Evolutionary conservation across 2,113 vertebrate species (phyloP).

Genomic region (Perognathus longimembris): DNA sequence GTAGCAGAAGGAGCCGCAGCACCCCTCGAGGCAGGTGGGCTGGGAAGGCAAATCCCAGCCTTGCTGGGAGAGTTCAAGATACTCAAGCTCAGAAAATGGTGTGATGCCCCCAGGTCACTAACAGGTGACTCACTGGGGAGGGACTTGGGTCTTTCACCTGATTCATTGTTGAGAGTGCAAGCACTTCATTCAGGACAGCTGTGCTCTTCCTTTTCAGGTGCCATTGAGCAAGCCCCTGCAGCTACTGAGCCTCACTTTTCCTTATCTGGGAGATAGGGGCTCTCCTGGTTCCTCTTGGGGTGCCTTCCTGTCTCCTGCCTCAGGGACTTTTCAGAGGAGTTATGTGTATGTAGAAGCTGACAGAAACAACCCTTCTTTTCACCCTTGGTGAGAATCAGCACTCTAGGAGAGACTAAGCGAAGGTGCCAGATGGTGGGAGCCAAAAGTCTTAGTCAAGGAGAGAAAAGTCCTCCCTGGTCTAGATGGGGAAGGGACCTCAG

Average conservation of each 20-base stretch:
- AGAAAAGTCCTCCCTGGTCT: too few relatives aligned
- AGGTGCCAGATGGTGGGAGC: background rate
- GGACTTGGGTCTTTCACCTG: background rate
- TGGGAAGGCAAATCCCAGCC: background rate
- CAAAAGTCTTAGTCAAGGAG: too few relatives aligned
- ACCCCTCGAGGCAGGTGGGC: background rate
- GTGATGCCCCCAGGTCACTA: background rate
- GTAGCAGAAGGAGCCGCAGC: background rate
- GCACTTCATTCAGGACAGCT: background rate
- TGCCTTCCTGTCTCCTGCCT: background rate
- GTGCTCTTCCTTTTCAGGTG: background rate
- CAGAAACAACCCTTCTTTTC: conserved; percentile 16
- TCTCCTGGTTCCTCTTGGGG: background rate
- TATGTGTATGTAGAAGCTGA: conserved; percentile 31
- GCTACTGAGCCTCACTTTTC: background rate
- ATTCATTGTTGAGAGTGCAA: background rate
- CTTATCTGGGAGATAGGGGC: background rate
- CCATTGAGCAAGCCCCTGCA: background rate
- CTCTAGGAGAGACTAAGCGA: background rate
- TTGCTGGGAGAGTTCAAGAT: background rate
- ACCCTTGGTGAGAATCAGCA: background rate
- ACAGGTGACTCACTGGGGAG: background rate
- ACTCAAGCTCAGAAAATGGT: background rate
- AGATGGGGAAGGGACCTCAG: background rate
- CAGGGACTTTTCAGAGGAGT: background rate